Conservation (phyloP, 2,113 vertebrate genomes). For the Seriola dumerili region DNA sequence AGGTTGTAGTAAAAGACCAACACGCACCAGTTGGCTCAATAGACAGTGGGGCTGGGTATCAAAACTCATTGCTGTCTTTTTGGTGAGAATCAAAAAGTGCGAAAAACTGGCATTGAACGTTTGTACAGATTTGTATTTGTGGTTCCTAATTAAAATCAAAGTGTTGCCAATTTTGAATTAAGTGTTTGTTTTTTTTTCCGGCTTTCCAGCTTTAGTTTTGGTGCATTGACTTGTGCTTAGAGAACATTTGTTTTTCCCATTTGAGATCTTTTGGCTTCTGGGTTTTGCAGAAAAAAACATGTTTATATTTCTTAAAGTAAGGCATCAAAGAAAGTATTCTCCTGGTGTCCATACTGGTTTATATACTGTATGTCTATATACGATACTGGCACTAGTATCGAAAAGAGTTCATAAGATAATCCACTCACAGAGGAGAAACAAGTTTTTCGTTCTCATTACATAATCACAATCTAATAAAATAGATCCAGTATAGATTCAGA, state of each 20-base stretch:
- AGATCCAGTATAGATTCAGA: no score
- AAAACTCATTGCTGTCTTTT: conserved; percentile 18
- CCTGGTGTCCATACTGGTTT: no score
- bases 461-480: background rate
- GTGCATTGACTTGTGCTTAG: background rate
- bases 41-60: background rate
- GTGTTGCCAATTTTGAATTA: background rate
- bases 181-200: background rate
- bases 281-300: background rate
- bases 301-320: background rate
- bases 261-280: background rate
- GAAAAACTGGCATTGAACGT: background rate
- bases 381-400: no score
- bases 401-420: no score
- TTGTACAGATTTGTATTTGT: background rate
- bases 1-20: conserved; percentile 36
- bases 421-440: background rate
- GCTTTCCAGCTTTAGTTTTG: background rate
- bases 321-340: no score
- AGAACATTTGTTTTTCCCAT: background rate
- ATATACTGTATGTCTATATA: no score
- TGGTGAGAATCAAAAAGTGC: background rate
- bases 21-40: background rate
- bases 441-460: background rate
- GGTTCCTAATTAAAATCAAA: background rate